Percentiles rank a stretch among this genome's conserved stretches.
Conservation (phyloP, 2,888 invertebrate species). For the Torymus auratus region DNA sequence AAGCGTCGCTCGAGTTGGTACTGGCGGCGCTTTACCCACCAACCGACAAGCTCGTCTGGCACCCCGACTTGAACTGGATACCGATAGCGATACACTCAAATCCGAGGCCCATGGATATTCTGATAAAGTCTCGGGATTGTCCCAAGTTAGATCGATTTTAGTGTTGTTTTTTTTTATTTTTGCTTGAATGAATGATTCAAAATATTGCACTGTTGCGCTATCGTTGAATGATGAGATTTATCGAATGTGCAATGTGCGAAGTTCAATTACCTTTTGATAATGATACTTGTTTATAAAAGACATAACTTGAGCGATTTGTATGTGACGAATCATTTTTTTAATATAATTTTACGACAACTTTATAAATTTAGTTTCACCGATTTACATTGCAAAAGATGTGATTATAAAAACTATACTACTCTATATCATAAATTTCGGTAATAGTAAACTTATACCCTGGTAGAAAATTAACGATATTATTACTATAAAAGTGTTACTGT, state of each 20-base stretch:
- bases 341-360: too few relatives aligned
- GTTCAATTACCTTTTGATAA: background rate
- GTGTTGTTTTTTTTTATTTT: too few relatives aligned
- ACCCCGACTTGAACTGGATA: constrained; percentile 61
- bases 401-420: too few relatives aligned
- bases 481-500: too few relatives aligned
- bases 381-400: too few relatives aligned
- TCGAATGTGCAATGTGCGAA: background rate
- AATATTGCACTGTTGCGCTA: background rate
- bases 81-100: constrained; percentile 61
- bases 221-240: background rate
- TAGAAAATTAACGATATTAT: too few relatives aligned
- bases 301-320: too few relatives aligned
- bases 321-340: too few relatives aligned
- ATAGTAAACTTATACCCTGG: too few relatives aligned
- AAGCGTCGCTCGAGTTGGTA: constrained; percentile 64
- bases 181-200: too few relatives aligned
- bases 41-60: constrained; percentile 58
- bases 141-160: constrained; percentile 57
- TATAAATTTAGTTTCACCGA: too few relatives aligned
- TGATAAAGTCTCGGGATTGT: constrained; percentile 59
- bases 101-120: constrained; percentile 62
- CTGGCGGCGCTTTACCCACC: constrained; percentile 65
- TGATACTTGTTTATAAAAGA: background rate
- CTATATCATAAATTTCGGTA: too few relatives aligned